Percentiles rank a stretch among this genome's conserved stretches.
Conservation (phyloP, 1,140 invertebrate species). For the Pseudomyrmex gracilis region DNA sequence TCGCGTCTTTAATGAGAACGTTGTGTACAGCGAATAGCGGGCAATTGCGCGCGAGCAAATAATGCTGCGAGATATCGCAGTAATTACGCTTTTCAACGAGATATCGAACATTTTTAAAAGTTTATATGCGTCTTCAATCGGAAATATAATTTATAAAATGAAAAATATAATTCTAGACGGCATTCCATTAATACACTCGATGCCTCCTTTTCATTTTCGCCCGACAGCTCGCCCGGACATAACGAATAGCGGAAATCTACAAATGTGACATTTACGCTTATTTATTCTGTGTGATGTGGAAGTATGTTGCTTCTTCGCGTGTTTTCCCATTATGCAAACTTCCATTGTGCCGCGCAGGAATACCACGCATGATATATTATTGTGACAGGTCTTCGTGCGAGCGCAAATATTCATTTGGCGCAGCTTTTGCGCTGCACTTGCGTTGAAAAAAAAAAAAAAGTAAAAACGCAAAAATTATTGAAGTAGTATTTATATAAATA, state of each 20-base stretch:
- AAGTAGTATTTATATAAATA: slow-evolving; percentile 3
- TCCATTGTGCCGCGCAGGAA: slow-evolving; percentile 15
- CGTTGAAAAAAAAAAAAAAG: not conserved
- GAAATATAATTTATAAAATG: slow-evolving; percentile 9
- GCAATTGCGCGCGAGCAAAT: slow-evolving; percentile 13
- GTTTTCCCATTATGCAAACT: slow-evolving; percentile 53
- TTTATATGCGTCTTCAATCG: not conserved
- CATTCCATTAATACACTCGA: slow-evolving; percentile 36
- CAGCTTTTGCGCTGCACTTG: not conserved
- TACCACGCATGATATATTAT: slow-evolving; percentile 21
- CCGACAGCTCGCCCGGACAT: not conserved
- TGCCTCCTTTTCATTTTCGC: slow-evolving; percentile 22
- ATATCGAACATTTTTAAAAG: slow-evolving; percentile 4
- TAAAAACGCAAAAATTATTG: slow-evolving; percentile 11
- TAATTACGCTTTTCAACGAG: slow-evolving; percentile 21
- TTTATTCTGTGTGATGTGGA: slow-evolving; percentile 42
- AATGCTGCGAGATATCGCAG: not conserved
- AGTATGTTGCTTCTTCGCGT: slow-evolving; percentile 27
- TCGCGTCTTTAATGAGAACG: not conserved
- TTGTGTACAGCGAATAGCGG: not conserved
- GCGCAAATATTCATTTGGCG: slow-evolving; percentile 2
- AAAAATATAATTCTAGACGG: slow-evolving; percentile 4
- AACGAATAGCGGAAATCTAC: slow-evolving; percentile 49
- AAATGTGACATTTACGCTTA: slow-evolving; percentile 44
- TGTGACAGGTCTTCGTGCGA: not conserved